Percentiles rank a stretch among this genome's conserved stretches.
Conservation (phyloP, 2,113 vertebrate genomes). For the Rhea pennata region DNA sequence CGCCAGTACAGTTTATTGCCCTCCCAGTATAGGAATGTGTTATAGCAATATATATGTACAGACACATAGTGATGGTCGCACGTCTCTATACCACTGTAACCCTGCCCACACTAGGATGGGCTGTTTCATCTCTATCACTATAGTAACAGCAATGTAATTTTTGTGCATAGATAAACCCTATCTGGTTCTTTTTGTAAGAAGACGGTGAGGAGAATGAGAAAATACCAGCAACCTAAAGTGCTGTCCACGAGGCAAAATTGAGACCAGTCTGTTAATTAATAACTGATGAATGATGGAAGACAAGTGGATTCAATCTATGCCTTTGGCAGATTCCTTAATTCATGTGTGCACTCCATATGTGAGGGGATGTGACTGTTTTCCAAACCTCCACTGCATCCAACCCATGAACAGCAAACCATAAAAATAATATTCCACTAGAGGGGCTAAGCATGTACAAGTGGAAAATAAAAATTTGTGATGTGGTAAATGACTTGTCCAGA, state of each 20-base stretch:
- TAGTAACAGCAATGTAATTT: background rate
- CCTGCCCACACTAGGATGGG: background rate
- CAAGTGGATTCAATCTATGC: background rate
- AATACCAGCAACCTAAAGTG: background rate
- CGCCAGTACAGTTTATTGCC: background rate
- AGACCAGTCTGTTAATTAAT: background rate
- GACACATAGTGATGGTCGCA: background rate
- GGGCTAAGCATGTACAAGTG: fast-evolving
- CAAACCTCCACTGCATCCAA: background rate
- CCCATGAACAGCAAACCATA: background rate
- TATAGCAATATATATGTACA: background rate
- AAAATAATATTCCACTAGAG: background rate
- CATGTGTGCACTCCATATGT: background rate
- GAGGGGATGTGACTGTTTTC: background rate
- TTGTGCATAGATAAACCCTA: background rate
- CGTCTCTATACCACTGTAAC: background rate
- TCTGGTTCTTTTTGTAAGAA: background rate
- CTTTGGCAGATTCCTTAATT: background rate
- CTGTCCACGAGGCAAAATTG: background rate
- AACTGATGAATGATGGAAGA: background rate
- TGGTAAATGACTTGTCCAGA: fast-evolving
- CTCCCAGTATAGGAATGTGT: background rate
- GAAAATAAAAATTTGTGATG: background rate
- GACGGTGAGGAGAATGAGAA: background rate
- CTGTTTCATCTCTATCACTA: background rate